These are phyloP conservation scores for Chelonia mydas DNA, from an alignment of 2,797 vertebrate genomes.

Conservation along the genomic window DNA sequence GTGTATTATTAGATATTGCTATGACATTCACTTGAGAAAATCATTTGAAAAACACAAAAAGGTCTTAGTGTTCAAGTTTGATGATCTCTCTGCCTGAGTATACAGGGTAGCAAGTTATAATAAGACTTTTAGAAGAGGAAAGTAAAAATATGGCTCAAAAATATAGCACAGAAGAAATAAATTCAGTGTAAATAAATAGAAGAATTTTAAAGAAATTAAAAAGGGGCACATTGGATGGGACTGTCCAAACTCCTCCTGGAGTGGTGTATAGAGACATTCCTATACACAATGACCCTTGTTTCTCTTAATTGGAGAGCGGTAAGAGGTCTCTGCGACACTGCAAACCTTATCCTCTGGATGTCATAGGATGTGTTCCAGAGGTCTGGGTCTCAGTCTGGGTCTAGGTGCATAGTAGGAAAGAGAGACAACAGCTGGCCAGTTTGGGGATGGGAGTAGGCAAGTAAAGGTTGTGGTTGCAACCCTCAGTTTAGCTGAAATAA, in stretches of 20 bases:
- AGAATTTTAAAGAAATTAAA: not conserved
- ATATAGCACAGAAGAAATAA: not conserved
- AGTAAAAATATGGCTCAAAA: constrained; percentile 19
- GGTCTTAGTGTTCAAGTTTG: constrained; percentile 28
- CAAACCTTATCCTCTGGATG: not conserved
- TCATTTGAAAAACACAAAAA: constrained; percentile 40
- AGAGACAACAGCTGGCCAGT: not conserved
- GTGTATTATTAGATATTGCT: constrained; percentile 10
- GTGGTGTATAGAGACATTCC: not conserved
- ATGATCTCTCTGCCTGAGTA: constrained; percentile 7
- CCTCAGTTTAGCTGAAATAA: not conserved
- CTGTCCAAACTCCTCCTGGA: not conserved
- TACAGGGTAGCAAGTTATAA: constrained; percentile 25
- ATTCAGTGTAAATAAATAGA: not conserved
- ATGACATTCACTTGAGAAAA: constrained; percentile 58
- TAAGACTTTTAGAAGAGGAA: constrained; percentile 31
- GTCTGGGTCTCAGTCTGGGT: not conserved
- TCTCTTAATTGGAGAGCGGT: not conserved
- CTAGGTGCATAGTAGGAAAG: not conserved
- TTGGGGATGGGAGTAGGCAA: not conserved
- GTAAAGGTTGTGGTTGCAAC: not conserved
- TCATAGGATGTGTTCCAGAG: not conserved
- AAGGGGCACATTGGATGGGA: not conserved
- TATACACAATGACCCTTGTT: not conserved
- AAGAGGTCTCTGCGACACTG: not conserved